Conservation (phyloP, 2,797 vertebrate species). For the Leuciscus waleckii region DNA sequence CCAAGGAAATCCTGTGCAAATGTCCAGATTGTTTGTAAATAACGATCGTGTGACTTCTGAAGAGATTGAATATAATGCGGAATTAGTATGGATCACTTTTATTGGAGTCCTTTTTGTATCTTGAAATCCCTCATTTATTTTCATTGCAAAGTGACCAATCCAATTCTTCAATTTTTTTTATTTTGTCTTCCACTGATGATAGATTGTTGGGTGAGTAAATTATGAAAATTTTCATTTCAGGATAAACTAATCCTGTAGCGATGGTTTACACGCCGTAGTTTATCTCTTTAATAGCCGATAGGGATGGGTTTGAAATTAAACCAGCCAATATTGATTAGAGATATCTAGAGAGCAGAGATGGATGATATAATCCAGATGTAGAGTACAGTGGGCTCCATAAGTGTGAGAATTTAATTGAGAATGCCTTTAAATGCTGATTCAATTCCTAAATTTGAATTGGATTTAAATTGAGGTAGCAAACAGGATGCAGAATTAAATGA, state of each 20-base stretch:
- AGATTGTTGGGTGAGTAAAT: background rate
- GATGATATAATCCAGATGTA: background rate
- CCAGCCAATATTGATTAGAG: background rate
- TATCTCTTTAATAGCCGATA: background rate
- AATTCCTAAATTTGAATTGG: too few species aligned
- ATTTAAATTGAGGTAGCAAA: background rate
- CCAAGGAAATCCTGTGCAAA: background rate
- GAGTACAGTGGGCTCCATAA: background rate
- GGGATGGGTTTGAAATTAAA: slow-evolving; percentile 1
- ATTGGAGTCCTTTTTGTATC: background rate
- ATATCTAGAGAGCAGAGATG: background rate
- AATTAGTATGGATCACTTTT: background rate
- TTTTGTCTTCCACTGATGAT: background rate
- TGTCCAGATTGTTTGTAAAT: background rate
- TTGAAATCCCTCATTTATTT: background rate
- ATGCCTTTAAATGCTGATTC: too few species aligned
- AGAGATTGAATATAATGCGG: background rate
- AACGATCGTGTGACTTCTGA: background rate
- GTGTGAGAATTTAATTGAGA: background rate
- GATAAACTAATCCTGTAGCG: background rate
- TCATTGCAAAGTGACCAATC: background rate
- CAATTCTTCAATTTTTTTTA: background rate
- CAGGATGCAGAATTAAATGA: background rate
- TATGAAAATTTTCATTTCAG: slow-evolving; percentile 7
- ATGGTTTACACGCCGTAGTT: background rate